Evolutionary conservation across 1,140 invertebrate species (phyloP).

Genomic region (Hypsibius dujardini): DNA sequence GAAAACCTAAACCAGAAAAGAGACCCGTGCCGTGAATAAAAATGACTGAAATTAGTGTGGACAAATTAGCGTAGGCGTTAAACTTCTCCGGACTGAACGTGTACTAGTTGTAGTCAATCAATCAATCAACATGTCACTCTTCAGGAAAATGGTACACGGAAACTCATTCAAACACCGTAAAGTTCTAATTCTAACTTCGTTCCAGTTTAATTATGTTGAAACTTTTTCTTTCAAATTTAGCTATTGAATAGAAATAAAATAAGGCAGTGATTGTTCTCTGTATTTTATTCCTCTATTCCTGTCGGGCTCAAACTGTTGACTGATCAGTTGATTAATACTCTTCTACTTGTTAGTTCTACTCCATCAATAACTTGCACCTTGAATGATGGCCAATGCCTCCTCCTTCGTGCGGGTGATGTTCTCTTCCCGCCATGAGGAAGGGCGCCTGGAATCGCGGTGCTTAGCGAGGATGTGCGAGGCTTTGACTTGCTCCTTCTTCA

Average conservation of each 20-base stretch:
- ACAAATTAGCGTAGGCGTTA: background rate
- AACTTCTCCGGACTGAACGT: background rate
- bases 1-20: slow-evolving; percentile 43
- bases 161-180: background rate
- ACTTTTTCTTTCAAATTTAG: background rate
- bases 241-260: background rate
- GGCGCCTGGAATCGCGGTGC: slow-evolving; percentile 73
- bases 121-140: background rate
- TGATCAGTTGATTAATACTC: too few species aligned
- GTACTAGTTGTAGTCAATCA: background rate
- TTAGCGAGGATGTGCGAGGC: slow-evolving; percentile 92
- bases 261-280: too few species aligned
- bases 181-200: background rate
- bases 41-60: slow-evolving; percentile 10
- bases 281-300: too few species aligned
- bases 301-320: too few species aligned
- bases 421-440: slow-evolving; percentile 86
- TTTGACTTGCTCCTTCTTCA: slow-evolving; percentile 44
- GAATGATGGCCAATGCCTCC: slow-evolving; percentile 69
- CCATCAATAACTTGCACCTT: slow-evolving; percentile 31
- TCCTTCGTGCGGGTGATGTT: slow-evolving; percentile 77
- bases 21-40: too few species aligned
- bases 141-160: background rate
- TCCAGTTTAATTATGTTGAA: too few species aligned
- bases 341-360: too few species aligned